phyloP scores from a whole-genome alignment of 2,888 invertebrate genomes.

The Sturmia bella region DNA sequence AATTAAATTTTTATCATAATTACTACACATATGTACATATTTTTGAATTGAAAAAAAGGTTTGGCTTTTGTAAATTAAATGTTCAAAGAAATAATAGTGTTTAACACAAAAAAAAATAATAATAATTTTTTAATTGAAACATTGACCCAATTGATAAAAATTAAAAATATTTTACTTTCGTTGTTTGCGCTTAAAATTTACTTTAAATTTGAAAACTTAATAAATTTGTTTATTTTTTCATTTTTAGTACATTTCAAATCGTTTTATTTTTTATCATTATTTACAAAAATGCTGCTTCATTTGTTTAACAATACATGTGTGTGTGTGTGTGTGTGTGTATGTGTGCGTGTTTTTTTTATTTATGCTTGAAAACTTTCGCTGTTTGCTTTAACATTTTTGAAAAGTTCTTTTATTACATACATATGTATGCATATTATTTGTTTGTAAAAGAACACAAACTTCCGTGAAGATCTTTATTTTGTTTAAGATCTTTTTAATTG shows the following conservation, averaged over 20 bases:
- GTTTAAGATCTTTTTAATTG: no score
- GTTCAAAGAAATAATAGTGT: neutral
- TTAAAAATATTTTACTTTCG: neutral
- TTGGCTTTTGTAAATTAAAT: no score
- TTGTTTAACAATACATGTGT: conserved; percentile 2
- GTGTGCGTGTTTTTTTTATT: neutral
- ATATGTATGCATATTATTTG: conserved; percentile 2
- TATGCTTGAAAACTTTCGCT: conserved; percentile 30
- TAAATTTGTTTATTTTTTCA: conserved; percentile 27
- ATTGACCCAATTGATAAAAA: conserved; percentile 46
- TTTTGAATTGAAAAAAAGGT: conserved; percentile 21
- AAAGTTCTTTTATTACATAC: conserved; percentile 5
- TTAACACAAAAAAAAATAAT: conserved; percentile 21
- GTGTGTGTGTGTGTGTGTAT: no score
- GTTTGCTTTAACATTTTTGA: conserved; percentile 20
- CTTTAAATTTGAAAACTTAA: neutral
- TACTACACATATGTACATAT: neutral
- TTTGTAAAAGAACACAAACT: neutral
- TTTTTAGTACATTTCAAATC: conserved; percentile 45
- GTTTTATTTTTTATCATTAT: conserved; percentile 38
- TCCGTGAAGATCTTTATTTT: conserved; percentile 19
- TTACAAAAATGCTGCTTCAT: neutral
- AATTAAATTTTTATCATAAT: neutral
- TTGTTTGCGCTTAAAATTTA: no score
- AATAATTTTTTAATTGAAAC: conserved; percentile 28